Evolutionary conservation across 1,140 invertebrate species (phyloP).

Genomic region (Magallana gigas): DNA sequence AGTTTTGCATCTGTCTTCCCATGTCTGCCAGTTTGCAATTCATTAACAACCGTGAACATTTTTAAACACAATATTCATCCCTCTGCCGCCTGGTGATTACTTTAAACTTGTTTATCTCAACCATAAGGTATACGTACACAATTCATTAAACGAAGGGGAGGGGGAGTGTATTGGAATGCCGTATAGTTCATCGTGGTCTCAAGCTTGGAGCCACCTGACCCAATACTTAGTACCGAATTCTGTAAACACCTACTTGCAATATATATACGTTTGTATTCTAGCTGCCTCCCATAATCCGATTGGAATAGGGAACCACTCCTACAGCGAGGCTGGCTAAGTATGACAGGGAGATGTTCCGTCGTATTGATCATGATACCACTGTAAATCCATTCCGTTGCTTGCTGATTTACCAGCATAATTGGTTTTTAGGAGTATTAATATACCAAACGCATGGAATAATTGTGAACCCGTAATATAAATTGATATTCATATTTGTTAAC

Average conservation of each 20-base stretch:
- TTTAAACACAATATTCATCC: neutral
- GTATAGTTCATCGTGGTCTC: neutral
- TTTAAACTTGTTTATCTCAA: slow-evolving; percentile 20
- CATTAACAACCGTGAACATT: neutral
- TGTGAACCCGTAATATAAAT: slow-evolving; percentile 26
- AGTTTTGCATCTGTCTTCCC: neutral
- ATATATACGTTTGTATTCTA: neutral
- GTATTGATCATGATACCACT: slow-evolving; percentile 9
- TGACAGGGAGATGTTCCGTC: neutral
- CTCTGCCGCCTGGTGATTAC: neutral
- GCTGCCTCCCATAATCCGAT: neutral
- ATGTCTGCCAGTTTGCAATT: neutral
- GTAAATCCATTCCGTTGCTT: neutral
- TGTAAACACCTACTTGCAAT: slow-evolving; percentile 1
- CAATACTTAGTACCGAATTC: neutral
- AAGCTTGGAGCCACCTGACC: neutral
- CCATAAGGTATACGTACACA: neutral
- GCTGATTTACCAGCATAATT: slow-evolving; percentile 30
- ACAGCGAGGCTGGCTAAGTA: neutral
- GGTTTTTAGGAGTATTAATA: slow-evolving; percentile 29
- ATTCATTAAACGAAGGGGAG: neutral
- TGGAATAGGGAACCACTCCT: neutral
- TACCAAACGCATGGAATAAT: slow-evolving; percentile 9
- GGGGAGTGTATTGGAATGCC: neutral
- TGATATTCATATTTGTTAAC: slow-evolving; percentile 22